These are phyloP conservation scores for Platorchestia sp. DNA, from an alignment of 1,140 invertebrate genomes.

Conservation along the genomic window DNA sequence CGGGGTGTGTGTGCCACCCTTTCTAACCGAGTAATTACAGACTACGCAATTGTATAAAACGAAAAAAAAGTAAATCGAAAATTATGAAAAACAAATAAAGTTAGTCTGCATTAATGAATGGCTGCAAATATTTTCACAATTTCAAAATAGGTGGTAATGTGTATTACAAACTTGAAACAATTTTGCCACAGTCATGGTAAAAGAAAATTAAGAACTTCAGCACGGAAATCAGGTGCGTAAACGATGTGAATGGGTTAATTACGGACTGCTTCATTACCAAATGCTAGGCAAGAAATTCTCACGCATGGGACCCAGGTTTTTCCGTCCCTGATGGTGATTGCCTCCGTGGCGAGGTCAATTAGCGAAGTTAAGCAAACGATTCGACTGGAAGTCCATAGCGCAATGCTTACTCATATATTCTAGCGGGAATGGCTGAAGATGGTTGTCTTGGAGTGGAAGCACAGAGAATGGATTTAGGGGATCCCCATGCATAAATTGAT, in stretches of 20 bases:
- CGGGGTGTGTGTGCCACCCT: too few species aligned
- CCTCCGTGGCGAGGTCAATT: not conserved
- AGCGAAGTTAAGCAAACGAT: not conserved
- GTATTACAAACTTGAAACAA: not conserved
- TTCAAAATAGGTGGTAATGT: not conserved
- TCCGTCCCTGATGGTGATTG: not conserved
- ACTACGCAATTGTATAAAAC: not conserved
- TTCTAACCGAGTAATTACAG: not conserved
- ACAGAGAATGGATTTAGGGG: not conserved
- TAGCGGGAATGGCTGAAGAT: not conserved
- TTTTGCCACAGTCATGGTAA: not conserved
- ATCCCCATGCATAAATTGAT: not conserved
- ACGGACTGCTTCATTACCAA: not conserved
- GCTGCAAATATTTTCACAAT: not conserved
- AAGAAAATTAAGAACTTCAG: not conserved
- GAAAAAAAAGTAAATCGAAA: not conserved
- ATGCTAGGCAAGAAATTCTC: not conserved
- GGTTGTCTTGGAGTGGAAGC: not conserved
- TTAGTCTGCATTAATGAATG: not conserved
- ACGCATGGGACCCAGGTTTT: not conserved
- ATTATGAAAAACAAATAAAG: not conserved
- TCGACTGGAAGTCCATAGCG: not conserved
- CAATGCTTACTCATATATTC: not conserved
- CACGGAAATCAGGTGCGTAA: not conserved
- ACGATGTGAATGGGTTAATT: not conserved